These are phyloP conservation scores for Antennarius striatus DNA, from an alignment of 2,113 vertebrate species.

Conservation along the genomic window DNA sequence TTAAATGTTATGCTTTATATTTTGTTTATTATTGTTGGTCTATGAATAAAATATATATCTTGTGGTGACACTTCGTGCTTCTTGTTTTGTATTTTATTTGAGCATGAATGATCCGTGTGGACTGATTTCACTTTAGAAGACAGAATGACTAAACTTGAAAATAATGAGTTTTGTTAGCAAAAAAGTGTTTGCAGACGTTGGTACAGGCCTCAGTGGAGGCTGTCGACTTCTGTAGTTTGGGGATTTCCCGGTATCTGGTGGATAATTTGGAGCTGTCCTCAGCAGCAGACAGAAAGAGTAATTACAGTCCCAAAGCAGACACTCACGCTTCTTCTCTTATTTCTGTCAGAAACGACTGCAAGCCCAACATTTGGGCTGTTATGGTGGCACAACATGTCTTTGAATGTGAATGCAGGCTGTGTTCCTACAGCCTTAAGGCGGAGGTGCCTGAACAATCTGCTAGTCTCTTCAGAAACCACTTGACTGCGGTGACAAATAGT, in stretches of 20 bases:
- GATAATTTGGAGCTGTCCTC: conserved; percentile 32
- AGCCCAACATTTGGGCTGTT: conserved; percentile 30
- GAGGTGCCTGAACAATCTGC: conserved; percentile 16
- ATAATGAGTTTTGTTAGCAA: not conserved
- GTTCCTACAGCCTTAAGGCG: conserved; percentile 49
- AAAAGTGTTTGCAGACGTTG: not conserved
- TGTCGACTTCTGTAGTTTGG: conserved; percentile 18
- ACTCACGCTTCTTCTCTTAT: conserved; percentile 36
- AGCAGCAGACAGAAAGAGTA: conserved; percentile 43
- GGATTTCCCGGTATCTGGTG: conserved; percentile 43
- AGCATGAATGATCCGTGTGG: not conserved
- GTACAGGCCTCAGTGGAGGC: conserved; percentile 1
- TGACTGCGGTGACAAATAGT: conserved; percentile 14
- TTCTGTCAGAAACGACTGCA: conserved; percentile 37
- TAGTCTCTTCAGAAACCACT: conserved; percentile 15
- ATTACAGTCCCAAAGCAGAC: conserved; percentile 58
- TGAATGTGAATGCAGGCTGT: conserved; percentile 56
- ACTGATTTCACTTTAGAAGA: conserved; percentile 5
- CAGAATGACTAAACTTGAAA: not conserved
- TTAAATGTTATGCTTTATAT: conserved; percentile 67
- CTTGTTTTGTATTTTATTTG: not conserved
- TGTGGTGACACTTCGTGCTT: conserved; percentile 29
- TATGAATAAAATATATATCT: conserved; percentile 73
- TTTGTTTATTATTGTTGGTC: conserved; percentile 69
- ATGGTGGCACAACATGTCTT: conserved; percentile 6